These are phyloP conservation scores for Paradoxurus hermaphroditus DNA, from an alignment of 2,113 vertebrate genomes.

Conservation along the genomic window DNA sequence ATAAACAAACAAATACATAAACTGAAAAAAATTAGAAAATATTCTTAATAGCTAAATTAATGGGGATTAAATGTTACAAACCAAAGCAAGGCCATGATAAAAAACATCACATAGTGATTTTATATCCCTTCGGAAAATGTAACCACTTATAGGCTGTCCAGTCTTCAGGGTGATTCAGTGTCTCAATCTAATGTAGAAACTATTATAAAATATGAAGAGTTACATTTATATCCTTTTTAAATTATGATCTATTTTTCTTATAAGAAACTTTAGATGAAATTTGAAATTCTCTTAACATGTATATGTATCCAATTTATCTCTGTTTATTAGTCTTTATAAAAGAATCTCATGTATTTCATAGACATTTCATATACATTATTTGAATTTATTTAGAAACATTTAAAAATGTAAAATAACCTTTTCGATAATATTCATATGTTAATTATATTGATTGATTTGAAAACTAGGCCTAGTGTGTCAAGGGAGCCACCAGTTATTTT, in stretches of 20 bases:
- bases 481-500: constrained; percentile 20
- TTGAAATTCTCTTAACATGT: too few relatives aligned
- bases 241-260: constrained; percentile 64
- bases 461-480: background rate
- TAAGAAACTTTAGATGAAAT: constrained; percentile 62
- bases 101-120: background rate
- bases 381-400: background rate
- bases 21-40: constrained; percentile 2
- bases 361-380: background rate
- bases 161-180: background rate
- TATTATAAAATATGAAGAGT: constrained; percentile 36
- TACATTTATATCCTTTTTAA: constrained; percentile 28
- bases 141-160: background rate
- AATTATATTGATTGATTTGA: constrained; percentile 17
- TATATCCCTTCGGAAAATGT: background rate
- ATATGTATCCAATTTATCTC: constrained; percentile 40
- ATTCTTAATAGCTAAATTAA: background rate
- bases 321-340: constrained; percentile 16
- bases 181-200: constrained; percentile 26
- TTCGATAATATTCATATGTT: background rate
- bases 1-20: too few relatives aligned
- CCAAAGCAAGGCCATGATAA: background rate
- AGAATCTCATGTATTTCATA: background rate
- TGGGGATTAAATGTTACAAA: background rate
- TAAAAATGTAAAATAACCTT: background rate